Evolutionary conservation across 2,797 vertebrate species (phyloP), one percentile per base, ranked within the genome.

Genomic region (Phoeniculus purpureus): DNA sequence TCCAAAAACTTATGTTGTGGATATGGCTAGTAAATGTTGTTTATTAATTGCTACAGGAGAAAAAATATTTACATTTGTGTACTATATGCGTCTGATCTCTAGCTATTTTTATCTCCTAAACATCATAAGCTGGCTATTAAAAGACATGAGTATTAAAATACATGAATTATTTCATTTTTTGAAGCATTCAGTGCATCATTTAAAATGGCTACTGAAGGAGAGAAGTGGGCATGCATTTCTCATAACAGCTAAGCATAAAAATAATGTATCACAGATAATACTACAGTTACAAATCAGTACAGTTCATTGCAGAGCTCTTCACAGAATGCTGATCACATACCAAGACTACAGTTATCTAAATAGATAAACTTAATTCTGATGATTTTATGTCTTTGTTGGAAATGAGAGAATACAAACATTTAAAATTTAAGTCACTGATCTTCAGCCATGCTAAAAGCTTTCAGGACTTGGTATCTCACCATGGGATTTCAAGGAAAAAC

Each of bases 91-190:
- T 64, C 60, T 75, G 87, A 83, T 58, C 7, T 29, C 15, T 56
- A 5, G 1, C 27, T 81, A 43, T 81, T 88, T 92, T 86, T 73
- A 71, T 86, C 34, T 76, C 48, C 50, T 71, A 76, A 87, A 59
- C 79, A 47, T 55, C 45, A 15, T 76, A 25, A 84, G 11, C 18
- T 80, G 7, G 26, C 65, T 89, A 26, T 85, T 23, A n/a, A n/a
- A n/a, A n/a, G n/a, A n/a, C n/a, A n/a, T n/a, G 93, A 65, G 32
- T 85, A 65, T 80, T 93, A 60, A 66, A 91, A 81, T 21, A 68
- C 12, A 70, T 31, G 4, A 78, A 62, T 87, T 0, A 68, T 87
- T 82, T 79, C 6, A 78, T 78, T 89, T 80, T 21, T 58, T 87
- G 51, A 89, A 85, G 25, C 23, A 55, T 65, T 72, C 43, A 48